phyloP scores from a whole-genome alignment of 2,797 vertebrate species.

The Cryptoblepharus egeriae region DNA sequence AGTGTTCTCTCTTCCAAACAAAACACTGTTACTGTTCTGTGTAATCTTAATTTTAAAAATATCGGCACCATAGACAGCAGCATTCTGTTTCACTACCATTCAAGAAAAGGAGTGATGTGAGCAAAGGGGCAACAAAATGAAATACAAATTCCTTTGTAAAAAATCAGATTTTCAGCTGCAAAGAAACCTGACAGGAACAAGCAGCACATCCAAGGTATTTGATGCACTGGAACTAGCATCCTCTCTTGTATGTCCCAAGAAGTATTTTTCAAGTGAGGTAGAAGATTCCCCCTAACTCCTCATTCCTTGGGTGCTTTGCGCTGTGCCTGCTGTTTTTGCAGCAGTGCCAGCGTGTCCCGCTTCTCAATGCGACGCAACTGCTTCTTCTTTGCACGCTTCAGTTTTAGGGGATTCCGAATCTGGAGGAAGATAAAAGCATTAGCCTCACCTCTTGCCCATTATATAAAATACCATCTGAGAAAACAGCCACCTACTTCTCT shows the following conservation, averaged over 20 bases:
- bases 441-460: neutral
- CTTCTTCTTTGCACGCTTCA: slow-evolving; percentile 94
- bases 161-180: neutral
- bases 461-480: neutral
- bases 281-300: neutral
- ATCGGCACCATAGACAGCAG: too few species aligned
- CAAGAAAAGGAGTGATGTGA: neutral
- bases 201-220: neutral
- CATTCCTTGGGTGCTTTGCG: slow-evolving; percentile 37
- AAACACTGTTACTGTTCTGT: neutral
- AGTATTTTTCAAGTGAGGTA: neutral
- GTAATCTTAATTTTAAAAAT: neutral
- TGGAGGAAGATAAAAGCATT: slow-evolving; percentile 37
- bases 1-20: neutral
- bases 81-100: neutral
- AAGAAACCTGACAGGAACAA: neutral
- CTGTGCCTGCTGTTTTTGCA: slow-evolving; percentile 74
- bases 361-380: slow-evolving; percentile 90
- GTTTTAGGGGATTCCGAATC: slow-evolving; percentile 92
- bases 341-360: slow-evolving; percentile 86
- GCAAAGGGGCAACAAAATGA: neutral
- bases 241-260: neutral
- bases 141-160: neutral
- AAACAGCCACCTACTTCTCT: neutral
- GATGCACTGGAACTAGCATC: neutral